Base-by-base conservation (phyloP, 2,113 vertebrate species). In the Myrmecophaga tridactyla region DNA sequence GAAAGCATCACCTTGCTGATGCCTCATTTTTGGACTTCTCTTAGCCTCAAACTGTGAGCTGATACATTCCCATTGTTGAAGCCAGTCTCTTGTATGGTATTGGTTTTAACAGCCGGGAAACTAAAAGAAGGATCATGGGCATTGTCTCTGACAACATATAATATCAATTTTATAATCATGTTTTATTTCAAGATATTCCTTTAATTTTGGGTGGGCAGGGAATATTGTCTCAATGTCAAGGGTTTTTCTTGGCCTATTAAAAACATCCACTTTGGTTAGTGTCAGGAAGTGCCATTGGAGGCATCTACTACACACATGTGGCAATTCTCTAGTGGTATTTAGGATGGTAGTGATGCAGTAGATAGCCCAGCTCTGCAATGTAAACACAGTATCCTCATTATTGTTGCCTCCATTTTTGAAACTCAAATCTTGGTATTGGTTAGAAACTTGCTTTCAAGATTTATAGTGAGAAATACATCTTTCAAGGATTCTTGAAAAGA, bases 401-500 rank as follows among this genome's bases (percentile, higher is more conserved):
- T 27, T 82, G 27, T 72, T 69, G 56, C 63, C n/a, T 91, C 11
- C 51, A 46, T 53, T 83, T 81, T 58, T 60, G 60, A 88, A 76
- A 46, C 7, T 0, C 39, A 73, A 81, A 86, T 63, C 62, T 89
- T 91, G 31, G n/a, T 29, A 70, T 53, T 46, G 34, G 11, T 39
- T 78, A 77, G 63, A 86, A 82, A 75, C n/a, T n/a, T 2, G 25
- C 3, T 94, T 75, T 75, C 8, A 58, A 41, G 62, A 21, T 75
- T 7, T 7, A 86, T 89, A 29, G 43, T 76, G 13, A 95, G 89
- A 94, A 65, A 53, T 78, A 56, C 1, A 18, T 10, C 34, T 95
- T 93, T 84, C 18, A 69, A 70, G 41, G 48, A 92, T 86, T 76
- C 11, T 94, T 94, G 48, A 43, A 96, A 96, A 86, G 41, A 63